Evolutionary conservation across 2,113 vertebrate genomes (phyloP), one percentile per base, ranked within the genome.

Genomic region (Mustelus asterias): DNA sequence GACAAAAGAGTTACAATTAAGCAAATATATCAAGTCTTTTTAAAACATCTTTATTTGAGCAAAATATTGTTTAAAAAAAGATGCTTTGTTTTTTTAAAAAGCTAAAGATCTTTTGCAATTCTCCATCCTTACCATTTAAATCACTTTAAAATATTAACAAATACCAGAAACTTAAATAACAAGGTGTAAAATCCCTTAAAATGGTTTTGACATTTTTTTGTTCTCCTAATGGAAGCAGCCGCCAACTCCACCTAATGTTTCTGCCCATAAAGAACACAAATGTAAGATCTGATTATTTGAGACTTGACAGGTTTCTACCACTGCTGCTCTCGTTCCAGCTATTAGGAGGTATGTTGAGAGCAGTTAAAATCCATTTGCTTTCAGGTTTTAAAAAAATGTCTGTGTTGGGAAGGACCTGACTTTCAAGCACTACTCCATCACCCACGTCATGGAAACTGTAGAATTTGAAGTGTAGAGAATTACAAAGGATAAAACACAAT

Each of bases 41-140:
- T 76, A 26, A 95, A 95, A 95, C 41, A 54, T 95, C 94, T 95
- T 95, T 95, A 95, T 95, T 95, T 95, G 94, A 95, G 69, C 67
- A 95, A 95, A 95, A 70, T 95, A 76, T 95, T 95, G 67, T 95
- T 95, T 72, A 26, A 95, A 93, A 86, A 93, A 95, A 95, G 67
- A 72, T 95, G 94, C 41, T 76, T 95, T 60, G 7, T 60, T 33
- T 95, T 70, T 72, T 72, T 70, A 70, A 90, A 89, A 70, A 54
- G 44, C 41, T 95, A 26, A 95, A 95, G 67, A 72, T 41, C 3
- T n/a, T 67, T 94, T 95, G 41, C 69, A 95, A 41, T 72, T 44
- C 65, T 29, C 41, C 72, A 20, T 70, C 37, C 65, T 94, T 94
- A 44, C 69, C 33, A 95, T 48, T 95, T 67, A 54, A 72, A 95